Evolutionary conservation across 2,888 invertebrate species (phyloP), one percentile per base, ranked within the genome.

Genomic region (Erebia epiphron): DNA sequence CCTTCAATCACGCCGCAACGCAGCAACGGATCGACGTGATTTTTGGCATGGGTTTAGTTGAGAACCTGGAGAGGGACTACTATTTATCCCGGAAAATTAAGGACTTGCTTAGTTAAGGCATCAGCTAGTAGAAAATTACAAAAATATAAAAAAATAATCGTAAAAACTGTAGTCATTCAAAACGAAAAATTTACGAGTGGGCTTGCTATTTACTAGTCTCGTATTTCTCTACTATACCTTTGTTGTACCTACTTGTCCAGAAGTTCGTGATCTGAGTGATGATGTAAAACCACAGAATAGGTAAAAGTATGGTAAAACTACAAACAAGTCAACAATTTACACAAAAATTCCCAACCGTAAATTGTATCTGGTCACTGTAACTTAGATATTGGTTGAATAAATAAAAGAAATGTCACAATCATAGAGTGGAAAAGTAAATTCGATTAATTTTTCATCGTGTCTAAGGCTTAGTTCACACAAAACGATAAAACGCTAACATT

Each of bases 391-490:
- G 49, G 67, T 62, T 71, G n/a, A 41, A 68, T 62, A n/a, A 62
- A 68, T 69, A 71, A 70, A 67, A 56, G 56, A 60, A 35, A 63
- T 41, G 52, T 64, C 58, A 56, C 50, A 67, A 71, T 71, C 69
- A 50, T 52, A 52, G 67, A 70, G 62, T 61, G 63, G 65, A 49
- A 16, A 65, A 60, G 67, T 70, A 60, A 68, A 49, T 61, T 64
- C 41, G 69, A 71, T 68, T 71, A 43, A 89, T 87, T 88, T 88
- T 86, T 88, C 88, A 91, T 84, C 62, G 67, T 64, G 65, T 82
- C 81, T 54, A 54, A 62, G 54, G 65, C 7, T 35, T 11, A 56
- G 56, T 43, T 21, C 21, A 49, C 21, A 62, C 49, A 14, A 16
- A 62, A 62, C 49, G 18, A 49, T 1, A 49, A 62, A 49, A 46